A percentile compares a stretch with the other conserved stretches of the same genome.
phyloP scores from a whole-genome alignment of 2,113 vertebrate genomes.

The Ophthalmolycus amberensis region DNA sequence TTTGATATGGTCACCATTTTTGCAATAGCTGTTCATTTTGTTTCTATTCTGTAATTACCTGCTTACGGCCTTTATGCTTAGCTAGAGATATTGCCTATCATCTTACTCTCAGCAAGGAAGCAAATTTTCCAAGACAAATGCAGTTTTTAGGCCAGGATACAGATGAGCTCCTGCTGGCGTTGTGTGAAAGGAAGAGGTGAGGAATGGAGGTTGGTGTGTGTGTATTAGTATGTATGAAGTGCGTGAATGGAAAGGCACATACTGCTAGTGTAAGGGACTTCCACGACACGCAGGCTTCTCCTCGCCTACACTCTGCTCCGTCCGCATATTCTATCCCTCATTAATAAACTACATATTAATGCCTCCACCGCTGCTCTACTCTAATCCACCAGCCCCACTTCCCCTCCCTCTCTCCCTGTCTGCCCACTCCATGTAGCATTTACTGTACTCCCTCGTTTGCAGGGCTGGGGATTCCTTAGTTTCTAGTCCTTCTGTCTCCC shows the following conservation, averaged over 20 bases:
- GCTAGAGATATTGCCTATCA: not conserved
- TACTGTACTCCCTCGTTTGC: not conserved
- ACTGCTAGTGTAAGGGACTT: constrained; percentile 80
- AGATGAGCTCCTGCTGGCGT: not conserved
- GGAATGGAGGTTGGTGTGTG: constrained; percentile 11
- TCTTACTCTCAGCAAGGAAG: not conserved
- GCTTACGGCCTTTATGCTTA: not conserved
- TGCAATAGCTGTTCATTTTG: not conserved
- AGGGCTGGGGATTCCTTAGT: not conserved
- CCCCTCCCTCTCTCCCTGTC: not conserved
- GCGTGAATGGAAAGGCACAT: constrained; percentile 78
- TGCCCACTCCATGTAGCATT: constrained; percentile 8
- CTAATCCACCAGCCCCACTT: constrained; percentile 20
- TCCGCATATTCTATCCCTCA: constrained; percentile 78
- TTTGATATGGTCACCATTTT: too few species aligned
- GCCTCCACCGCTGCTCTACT: constrained; percentile 54
- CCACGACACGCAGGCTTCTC: constrained; percentile 65
- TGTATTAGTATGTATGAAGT: constrained; percentile 82
- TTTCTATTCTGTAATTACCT: not conserved
- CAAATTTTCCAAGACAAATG: constrained; percentile 2
- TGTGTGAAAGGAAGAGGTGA: constrained; percentile 6
- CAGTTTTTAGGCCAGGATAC: constrained; percentile 11
- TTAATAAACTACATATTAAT: constrained; percentile 83
- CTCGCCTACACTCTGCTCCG: constrained; percentile 72
- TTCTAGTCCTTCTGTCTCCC: not conserved